Conservation (phyloP, 35 echinoderm and acorn worm species). For the Apostichopus parvimensis region DNA sequence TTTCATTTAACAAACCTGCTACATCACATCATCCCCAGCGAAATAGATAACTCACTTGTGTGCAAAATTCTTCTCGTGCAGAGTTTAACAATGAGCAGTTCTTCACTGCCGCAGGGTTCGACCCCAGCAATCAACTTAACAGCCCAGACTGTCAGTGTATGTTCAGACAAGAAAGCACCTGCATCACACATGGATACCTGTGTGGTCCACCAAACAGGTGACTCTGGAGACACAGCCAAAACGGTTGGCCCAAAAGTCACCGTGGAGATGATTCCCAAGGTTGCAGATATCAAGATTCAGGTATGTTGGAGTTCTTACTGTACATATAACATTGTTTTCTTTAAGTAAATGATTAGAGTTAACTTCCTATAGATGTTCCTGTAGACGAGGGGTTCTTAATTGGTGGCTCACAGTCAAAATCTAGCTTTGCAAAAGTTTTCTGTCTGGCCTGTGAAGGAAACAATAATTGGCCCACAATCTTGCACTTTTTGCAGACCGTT, state of each 20-base stretch:
- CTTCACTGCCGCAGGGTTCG: constrained; percentile 27
- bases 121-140: not conserved
- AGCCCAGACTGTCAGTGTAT: not conserved
- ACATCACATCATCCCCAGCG: too few species aligned
- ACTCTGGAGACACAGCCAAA: not conserved
- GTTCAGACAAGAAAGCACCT: not conserved
- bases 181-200: not conserved
- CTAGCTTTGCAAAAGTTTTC: too few species aligned
- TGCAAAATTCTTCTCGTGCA: not conserved
- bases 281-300: not conserved
- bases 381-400: too few species aligned
- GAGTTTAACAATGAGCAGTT: constrained; percentile 24
- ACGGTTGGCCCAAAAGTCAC: not conserved
- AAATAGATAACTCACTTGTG: too few species aligned
- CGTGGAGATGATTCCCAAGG: constrained; percentile 18
- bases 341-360: too few species aligned
- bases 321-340: too few species aligned
- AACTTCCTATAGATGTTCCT: too few species aligned
- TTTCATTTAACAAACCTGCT: too few species aligned
- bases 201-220: constrained; percentile 2
- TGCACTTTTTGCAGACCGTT: too few species aligned
- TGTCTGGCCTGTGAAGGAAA: too few species aligned
- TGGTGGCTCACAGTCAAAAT: too few species aligned
- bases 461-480: too few species aligned
- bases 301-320: not conserved